These are phyloP conservation scores for Drosophila punjabiensis DNA, from an alignment of 1,140 invertebrate species.

Conservation along the genomic window DNA sequence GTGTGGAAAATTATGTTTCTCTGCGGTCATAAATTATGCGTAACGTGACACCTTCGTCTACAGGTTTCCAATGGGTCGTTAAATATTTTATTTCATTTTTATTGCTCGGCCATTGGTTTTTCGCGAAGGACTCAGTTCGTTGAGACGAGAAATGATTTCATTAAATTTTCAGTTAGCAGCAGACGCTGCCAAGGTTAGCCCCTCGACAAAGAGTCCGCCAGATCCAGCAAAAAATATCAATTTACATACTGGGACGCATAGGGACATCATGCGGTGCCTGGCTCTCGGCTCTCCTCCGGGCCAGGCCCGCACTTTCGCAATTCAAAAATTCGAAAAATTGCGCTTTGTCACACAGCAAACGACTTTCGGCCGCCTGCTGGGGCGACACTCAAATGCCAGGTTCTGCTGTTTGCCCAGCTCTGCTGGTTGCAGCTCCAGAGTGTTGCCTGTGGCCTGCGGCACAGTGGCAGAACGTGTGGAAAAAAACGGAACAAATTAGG, in stretches of 20 bases:
- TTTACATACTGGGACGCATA: conserved; percentile 62
- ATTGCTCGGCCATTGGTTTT: conserved; percentile 53
- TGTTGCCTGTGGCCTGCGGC: conserved; percentile 36
- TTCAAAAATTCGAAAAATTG: conserved; percentile 78
- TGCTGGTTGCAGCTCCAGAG: conserved; percentile 39
- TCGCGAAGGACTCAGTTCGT: conserved; percentile 26
- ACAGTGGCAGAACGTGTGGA: conserved; percentile 7
- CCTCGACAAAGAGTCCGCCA: conserved; percentile 52
- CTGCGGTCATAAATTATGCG: conserved; percentile 82
- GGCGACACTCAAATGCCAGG: conserved; percentile 72
- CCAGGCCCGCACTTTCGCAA: conserved; percentile 74
- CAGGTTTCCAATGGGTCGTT: conserved; percentile 70
- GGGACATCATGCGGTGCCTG: conserved; percentile 70
- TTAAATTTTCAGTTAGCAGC: conserved; percentile 72
- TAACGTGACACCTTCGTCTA: conserved; percentile 84
- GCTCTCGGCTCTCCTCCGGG: conserved; percentile 30
- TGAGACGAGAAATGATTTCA: conserved; percentile 71
- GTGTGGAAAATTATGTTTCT: conserved; percentile 69
- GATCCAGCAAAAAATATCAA: conserved; percentile 69
- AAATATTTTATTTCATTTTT: conserved; percentile 77
- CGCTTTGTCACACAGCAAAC: conserved; percentile 72
- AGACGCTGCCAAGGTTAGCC: conserved; percentile 73
- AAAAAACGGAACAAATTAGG: background rate
- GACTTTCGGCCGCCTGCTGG: conserved; percentile 63
- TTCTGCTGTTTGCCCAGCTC: conserved; percentile 34